Percentiles rank a stretch among this genome's conserved stretches.
These are phyloP conservation scores for Stramonita haemastoma DNA, from an alignment of 2,888 invertebrate species.

Conservation along the genomic window DNA sequence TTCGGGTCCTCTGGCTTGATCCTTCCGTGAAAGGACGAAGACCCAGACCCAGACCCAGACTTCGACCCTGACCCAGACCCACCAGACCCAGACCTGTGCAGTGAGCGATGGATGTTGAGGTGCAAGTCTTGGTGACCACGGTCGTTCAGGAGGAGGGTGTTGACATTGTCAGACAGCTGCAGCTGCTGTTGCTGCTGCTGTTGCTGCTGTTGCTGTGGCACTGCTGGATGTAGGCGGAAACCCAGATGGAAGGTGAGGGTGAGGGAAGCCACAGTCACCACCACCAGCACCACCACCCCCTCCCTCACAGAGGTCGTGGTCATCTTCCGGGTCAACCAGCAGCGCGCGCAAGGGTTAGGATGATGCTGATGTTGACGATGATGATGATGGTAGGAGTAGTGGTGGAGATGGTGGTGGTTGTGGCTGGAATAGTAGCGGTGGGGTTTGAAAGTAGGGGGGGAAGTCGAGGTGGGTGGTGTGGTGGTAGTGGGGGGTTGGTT, in stretches of 20 bases:
- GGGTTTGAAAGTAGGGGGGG: neutral
- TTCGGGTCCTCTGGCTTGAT: no score
- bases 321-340: slow-evolving; percentile 8
- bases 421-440: neutral
- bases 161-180: neutral
- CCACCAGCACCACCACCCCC: slow-evolving; percentile 28
- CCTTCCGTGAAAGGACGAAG: neutral
- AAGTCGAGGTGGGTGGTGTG: neutral
- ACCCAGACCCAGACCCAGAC: neutral
- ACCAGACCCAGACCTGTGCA: neutral
- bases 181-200: neutral
- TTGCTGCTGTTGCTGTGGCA: neutral
- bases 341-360: neutral
- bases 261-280: slow-evolving; percentile 28
- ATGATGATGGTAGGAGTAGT: neutral
- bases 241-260: slow-evolving; percentile 35
- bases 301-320: slow-evolving; percentile 24
- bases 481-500: neutral
- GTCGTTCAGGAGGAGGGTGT: neutral
- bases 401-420: neutral
- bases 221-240: neutral
- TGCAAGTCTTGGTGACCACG: neutral
- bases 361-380: neutral
- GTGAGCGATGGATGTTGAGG: slow-evolving; percentile 18
- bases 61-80: neutral